Evolutionary conservation across 2,888 invertebrate genomes (phyloP), one percentile per base, ranked within the genome.

Genomic region (Eupithecia subumbrata): DNA sequence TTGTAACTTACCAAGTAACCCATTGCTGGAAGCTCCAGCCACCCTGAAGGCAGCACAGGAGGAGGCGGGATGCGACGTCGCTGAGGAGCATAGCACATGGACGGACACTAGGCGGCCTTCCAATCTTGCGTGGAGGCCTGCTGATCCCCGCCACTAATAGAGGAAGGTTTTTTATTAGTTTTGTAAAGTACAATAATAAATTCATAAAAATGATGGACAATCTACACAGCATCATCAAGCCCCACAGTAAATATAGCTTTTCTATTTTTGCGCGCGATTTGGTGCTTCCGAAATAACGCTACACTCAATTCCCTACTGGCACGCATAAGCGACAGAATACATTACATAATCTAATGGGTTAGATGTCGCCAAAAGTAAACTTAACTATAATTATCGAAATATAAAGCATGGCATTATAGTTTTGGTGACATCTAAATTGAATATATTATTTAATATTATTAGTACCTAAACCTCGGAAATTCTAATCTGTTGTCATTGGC

Each of bases 31-130:
- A 52, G 97, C 97, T 52, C 98, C 98, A 79, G 97, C 97, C 3
- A 98, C 96, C 75, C 98, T 95, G 88, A 98, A 98, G 7, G 98
- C 97, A 18, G 98, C 97, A 85, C 98, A 98, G 1, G 98, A 97
- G 0, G 97, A 96, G 83, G 97, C 97, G 9, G 97, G 95, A 75
- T 95, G 95, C 67, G 95, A 86, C 5, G 91, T 87, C 60, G 91
- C 88, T 14, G 95, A 91, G 81, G 97, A 96, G 87, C 98, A 98
- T 80, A 97, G 96, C 75, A 98, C 95, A 83, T 97, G 97, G 1
- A 97, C 97, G 37, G 98, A 95, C 72, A 98, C 96, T 76, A 98
- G 94, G 60, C 97, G 96, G 9, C 98, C 98, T 86, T 97, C 97
- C 89, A 98, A 96, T 74, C 96, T 96, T 37, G 96, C 94, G 73